Conservation (phyloP, 1,140 invertebrate genomes). For the Macrocentrus cingulum region DNA sequence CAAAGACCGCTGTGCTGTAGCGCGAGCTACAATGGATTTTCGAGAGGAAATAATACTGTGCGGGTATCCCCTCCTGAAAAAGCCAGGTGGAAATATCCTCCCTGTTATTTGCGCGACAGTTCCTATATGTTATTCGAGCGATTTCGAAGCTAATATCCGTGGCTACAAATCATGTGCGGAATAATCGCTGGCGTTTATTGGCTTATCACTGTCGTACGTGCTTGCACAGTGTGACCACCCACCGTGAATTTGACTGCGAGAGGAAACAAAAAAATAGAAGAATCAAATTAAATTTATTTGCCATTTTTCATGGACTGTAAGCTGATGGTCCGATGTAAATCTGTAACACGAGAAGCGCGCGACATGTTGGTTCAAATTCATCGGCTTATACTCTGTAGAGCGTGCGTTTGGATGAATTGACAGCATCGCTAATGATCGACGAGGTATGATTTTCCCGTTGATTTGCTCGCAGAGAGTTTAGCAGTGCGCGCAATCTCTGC, state of each 20-base stretch:
- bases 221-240: constrained; percentile 8
- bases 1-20: not conserved
- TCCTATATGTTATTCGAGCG: constrained; percentile 28
- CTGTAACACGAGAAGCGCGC: constrained; percentile 8
- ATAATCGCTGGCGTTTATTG: constrained; percentile 35
- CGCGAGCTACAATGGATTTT: not conserved
- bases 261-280: not conserved
- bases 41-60: too few species aligned
- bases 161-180: constrained; percentile 33
- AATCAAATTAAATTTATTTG: constrained; percentile 1
- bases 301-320: not conserved
- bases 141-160: constrained; percentile 32
- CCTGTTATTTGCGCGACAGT: constrained; percentile 6
- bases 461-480: constrained; percentile 3
- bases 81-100: not conserved
- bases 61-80: not conserved
- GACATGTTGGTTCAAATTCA: constrained; percentile 16
- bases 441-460: constrained; percentile 16
- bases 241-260: constrained; percentile 15
- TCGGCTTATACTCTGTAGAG: not conserved
- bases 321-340: constrained; percentile 17
- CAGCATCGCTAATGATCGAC: constrained; percentile 19
- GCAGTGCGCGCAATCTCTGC: not conserved
- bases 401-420: constrained; percentile 10
- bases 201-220: constrained; percentile 32